Conservation (phyloP, 1,140 invertebrate genomes). For the Tetraneura akinire region DNA sequence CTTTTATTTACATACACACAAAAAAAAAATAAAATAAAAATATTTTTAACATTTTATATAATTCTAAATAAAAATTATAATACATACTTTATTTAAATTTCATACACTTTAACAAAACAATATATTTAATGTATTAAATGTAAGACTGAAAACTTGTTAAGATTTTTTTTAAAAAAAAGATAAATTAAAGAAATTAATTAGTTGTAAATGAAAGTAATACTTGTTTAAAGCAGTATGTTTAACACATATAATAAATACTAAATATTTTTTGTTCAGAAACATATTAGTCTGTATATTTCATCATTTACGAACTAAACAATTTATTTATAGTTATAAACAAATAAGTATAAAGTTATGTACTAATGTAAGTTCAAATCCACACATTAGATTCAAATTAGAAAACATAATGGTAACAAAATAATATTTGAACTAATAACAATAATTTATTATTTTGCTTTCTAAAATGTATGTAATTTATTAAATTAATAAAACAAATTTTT, state of each 20-base stretch:
- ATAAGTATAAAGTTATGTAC: conserved; percentile 4
- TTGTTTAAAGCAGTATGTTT: not conserved
- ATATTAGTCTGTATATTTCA: not conserved
- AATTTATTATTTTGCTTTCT: not conserved
- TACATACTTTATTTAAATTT: not conserved
- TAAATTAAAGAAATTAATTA: not conserved
- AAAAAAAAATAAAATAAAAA: conserved; percentile 8
- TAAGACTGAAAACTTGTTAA: conserved; percentile 21
- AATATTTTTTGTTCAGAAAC: not conserved
- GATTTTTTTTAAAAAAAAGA: not conserved
- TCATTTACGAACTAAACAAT: not conserved
- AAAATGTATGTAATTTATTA: not conserved
- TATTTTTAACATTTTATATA: conserved; percentile 4
- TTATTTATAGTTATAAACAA: not conserved
- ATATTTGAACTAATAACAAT: conserved; percentile 36
- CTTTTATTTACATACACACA: conserved; percentile 33
- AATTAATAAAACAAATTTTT: not conserved
- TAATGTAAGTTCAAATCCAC: not conserved
- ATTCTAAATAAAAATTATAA: not conserved
- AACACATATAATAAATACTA: not conserved
- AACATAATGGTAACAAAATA: conserved; percentile 42
- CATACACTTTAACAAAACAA: not conserved
- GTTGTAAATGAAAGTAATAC: not conserved
- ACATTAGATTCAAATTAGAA: not conserved
- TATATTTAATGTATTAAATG: not conserved